Evolutionary conservation across 2,113 vertebrate genomes (phyloP).

Genomic region (Zosterops hypoxanthus): DNA sequence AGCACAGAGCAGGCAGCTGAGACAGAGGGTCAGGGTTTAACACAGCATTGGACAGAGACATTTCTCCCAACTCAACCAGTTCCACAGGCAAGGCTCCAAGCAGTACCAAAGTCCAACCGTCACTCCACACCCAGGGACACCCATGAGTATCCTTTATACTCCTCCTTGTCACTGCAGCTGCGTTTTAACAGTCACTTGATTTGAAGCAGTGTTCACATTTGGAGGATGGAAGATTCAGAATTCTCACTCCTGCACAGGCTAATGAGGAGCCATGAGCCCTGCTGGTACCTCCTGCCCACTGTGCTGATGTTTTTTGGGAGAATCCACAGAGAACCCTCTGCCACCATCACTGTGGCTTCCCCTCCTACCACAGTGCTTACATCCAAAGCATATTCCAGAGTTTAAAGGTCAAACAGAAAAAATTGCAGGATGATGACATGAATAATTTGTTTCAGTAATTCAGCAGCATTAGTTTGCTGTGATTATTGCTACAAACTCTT

Average conservation of each 20-base stretch:
- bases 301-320: neutral
- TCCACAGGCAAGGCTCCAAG: neutral
- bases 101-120: neutral
- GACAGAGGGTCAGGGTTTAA: neutral
- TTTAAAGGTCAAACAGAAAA: conserved; percentile 43
- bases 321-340: neutral
- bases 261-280: neutral
- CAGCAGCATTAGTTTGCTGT: conserved; percentile 1
- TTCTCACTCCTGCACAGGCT: accelerated
- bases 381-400: neutral
- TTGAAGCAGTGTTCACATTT: neutral
- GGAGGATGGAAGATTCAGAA: neutral
- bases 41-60: neutral
- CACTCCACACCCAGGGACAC: neutral
- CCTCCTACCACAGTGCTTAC: neutral
- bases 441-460: conserved; percentile 34
- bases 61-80: neutral
- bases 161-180: neutral
- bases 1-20: neutral
- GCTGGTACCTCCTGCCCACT: neutral
- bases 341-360: accelerated
- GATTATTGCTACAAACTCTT: conserved; percentile 32
- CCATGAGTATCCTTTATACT: neutral
- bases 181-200: neutral
- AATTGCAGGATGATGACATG: neutral